Evolutionary conservation across 2,113 vertebrate genomes (phyloP), one percentile per base, ranked within the genome.

Genomic region (Tachuris rubrigastra): DNA sequence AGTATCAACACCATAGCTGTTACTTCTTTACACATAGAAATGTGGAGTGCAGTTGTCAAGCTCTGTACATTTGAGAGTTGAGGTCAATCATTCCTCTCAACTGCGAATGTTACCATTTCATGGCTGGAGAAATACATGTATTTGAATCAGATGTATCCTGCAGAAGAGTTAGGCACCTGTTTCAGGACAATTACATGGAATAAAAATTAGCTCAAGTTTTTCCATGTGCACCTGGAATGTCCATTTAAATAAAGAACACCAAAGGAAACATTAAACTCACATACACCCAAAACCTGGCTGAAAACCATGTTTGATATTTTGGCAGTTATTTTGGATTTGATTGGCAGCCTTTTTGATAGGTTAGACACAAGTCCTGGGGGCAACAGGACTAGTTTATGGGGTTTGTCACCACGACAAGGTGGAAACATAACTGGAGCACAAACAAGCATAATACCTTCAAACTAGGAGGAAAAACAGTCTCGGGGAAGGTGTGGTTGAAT

Each of bases 201-300:
- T 71, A 90, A 90, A 94, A 96, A 90, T 65, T 49, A 71, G 55
- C 52, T 90, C 85, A 91, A 86, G 35, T 86, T 94, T 95, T 97
- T 92, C 95, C 87, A 81, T 60, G 52, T 96, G 90, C 72, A 90
- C 56, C 95, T 97, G 79, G 52, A 44, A 59, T 47, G 59, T 80
- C 82, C 52, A 56, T 67, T 88, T 81, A 95, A 93, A 88, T 93
- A 87, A 74, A 80, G 79, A 91, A 60, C 55, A 74, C 85, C 75
- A 68, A 83, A 88, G 79, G 76, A 95, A 84, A 90, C 47, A 81
- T 86, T 85, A 91, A 94, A 78, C 47, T 96, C 15, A 2, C 65
- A 63, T 41, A 71, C 28, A 52, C 31, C 28, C 75, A 52, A 78
- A 94, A 59, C 22, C 33, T 50, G 72, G 27, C 63, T 77, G 46